Conservation (phyloP, 30 jellyfish, hydroid and myxozoan genomes). For the Sanderia malayensis region DNA sequence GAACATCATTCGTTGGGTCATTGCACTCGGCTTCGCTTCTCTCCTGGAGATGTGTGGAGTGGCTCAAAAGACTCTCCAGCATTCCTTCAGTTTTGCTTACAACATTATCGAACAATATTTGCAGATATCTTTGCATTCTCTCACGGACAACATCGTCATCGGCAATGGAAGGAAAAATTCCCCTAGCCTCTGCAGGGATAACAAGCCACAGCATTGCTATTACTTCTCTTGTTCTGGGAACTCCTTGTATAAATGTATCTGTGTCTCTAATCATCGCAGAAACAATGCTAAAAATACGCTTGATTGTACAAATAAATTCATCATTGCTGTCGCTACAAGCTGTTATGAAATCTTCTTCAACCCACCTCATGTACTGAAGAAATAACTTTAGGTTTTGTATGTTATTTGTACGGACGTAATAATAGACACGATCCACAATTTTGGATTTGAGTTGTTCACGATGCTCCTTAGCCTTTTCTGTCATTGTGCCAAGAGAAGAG, state of each 20-base stretch:
- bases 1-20: neutral
- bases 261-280: constrained; percentile 2
- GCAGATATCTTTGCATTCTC: constrained; percentile 15
- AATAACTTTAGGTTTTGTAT: constrained; percentile 4
- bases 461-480: neutral
- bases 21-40: constrained; percentile 2
- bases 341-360: neutral
- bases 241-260: neutral
- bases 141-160: constrained; percentile 1
- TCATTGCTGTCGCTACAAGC: neutral
- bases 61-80: neutral
- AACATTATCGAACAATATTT: constrained; percentile 9
- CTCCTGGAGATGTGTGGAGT: neutral
- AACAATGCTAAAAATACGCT: neutral
- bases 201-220: constrained; percentile 33
- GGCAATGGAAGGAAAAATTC: neutral
- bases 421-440: constrained; percentile 2
- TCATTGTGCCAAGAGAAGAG: constrained; percentile 24
- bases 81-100: neutral
- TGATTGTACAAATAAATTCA: neutral
- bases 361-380: constrained; percentile 6
- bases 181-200: constrained; percentile 4
- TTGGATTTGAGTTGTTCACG: neutral
- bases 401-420: constrained; percentile 18
- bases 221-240: constrained; percentile 27